Evolutionary conservation across 1,140 invertebrate species (phyloP).

Genomic region (Drosophila grimshawi): DNA sequence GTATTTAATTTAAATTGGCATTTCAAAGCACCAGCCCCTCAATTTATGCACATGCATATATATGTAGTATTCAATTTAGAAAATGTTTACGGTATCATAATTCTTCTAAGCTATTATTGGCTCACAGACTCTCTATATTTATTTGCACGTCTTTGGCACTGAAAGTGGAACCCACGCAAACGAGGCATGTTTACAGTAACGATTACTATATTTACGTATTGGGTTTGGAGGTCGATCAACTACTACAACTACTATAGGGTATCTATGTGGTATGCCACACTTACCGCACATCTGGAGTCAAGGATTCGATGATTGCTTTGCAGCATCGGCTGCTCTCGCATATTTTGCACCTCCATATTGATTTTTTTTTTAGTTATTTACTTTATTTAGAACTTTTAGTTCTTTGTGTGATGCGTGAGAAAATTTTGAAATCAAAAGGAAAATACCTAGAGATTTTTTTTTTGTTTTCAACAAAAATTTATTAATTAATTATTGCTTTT

Average conservation of each 20-base stretch:
- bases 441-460: slow-evolving; percentile 57
- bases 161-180: slow-evolving; percentile 32
- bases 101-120: slow-evolving; percentile 60
- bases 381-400: slow-evolving; percentile 7
- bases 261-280: slow-evolving; percentile 37
- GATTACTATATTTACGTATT: background rate
- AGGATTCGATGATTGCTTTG: slow-evolving; percentile 62
- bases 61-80: too few relatives aligned
- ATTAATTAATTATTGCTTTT: slow-evolving; percentile 38
- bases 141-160: slow-evolving; percentile 30
- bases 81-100: slow-evolving; percentile 52
- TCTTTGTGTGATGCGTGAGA: slow-evolving; percentile 16
- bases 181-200: slow-evolving; percentile 26
- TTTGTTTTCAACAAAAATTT: slow-evolving; percentile 13
- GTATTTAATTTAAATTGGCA: slow-evolving; percentile 10
- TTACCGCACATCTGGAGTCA: slow-evolving; percentile 79
- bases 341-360: slow-evolving; percentile 74
- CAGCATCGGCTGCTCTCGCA: slow-evolving; percentile 60
- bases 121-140: slow-evolving; percentile 17
- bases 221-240: slow-evolving; percentile 30
- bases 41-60: slow-evolving; percentile 13
- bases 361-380: slow-evolving; percentile 39
- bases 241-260: background rate
- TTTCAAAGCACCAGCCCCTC: slow-evolving; percentile 18
- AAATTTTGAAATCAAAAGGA: slow-evolving; percentile 49